Evolutionary conservation across 1,140 invertebrate species (phyloP).

Genomic region (Acromyrmex charruanus): DNA sequence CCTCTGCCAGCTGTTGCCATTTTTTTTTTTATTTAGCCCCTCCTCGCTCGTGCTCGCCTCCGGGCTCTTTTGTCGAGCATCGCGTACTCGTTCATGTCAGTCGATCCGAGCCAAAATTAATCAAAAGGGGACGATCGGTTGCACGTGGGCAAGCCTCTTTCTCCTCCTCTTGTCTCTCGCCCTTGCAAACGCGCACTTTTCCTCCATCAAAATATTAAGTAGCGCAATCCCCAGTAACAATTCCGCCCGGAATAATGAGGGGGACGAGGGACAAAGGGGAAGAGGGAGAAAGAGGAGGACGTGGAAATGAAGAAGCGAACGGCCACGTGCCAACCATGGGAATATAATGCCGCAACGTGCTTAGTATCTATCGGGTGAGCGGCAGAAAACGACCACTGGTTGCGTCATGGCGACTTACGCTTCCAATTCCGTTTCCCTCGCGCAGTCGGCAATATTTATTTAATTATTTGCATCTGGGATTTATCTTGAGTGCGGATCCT

Average conservation of each 20-base stretch:
- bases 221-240: slow-evolving; percentile 58
- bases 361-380: slow-evolving; percentile 72
- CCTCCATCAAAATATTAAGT: slow-evolving; percentile 81
- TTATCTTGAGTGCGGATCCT: slow-evolving; percentile 20
- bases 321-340: slow-evolving; percentile 80
- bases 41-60: slow-evolving; percentile 4
- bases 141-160: slow-evolving; percentile 69
- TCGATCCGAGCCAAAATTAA: slow-evolving; percentile 76
- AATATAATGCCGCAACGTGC: slow-evolving; percentile 80
- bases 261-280: neutral
- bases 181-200: slow-evolving; percentile 57
- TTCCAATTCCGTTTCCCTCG: neutral
- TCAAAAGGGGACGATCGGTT: slow-evolving; percentile 77
- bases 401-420: slow-evolving; percentile 43
- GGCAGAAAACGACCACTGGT: slow-evolving; percentile 71
- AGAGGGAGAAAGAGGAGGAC: slow-evolving; percentile 41
- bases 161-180: neutral
- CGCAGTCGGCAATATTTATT: slow-evolving; percentile 26
- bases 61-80: slow-evolving; percentile 67
- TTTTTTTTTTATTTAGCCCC: slow-evolving; percentile 48
- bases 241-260: slow-evolving; percentile 54
- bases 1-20: slow-evolving; percentile 74
- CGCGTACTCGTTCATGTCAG: slow-evolving; percentile 63
- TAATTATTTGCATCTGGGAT: slow-evolving; percentile 52
- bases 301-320: slow-evolving; percentile 34